A percentile compares a stretch with the other conserved stretches of the same genome.
These are phyloP conservation scores for Matsumyia berberina DNA, from an alignment of 2,888 invertebrate species.

Conservation along the genomic window DNA sequence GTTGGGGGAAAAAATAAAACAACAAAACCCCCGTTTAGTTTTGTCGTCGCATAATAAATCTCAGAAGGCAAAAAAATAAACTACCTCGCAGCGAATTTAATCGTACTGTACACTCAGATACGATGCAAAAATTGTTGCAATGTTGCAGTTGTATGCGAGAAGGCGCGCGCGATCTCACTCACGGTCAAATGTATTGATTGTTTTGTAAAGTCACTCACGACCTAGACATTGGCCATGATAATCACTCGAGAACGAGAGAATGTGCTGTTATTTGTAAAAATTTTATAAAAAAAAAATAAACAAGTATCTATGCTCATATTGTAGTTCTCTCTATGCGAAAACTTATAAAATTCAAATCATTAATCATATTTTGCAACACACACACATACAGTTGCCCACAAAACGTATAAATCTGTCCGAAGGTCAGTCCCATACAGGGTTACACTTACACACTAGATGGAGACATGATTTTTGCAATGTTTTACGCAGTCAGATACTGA, in stretches of 20 bases:
- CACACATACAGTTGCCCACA: constrained; percentile 33
- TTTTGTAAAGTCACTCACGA: constrained; percentile 65
- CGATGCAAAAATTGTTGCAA: constrained; percentile 23
- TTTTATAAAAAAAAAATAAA: neutral
- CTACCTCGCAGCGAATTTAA: constrained; percentile 35
- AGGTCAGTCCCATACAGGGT: constrained; percentile 67
- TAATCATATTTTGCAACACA: constrained; percentile 68
- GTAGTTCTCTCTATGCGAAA: too few relatives aligned
- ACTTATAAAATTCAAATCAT: constrained; percentile 53
- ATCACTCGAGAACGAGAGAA: constrained; percentile 72
- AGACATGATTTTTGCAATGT: constrained; percentile 29
- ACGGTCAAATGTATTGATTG: constrained; percentile 73
- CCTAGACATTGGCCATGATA: constrained; percentile 77
- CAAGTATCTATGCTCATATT: too few relatives aligned
- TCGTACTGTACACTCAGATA: constrained; percentile 2
- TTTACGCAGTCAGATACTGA: constrained; percentile 39
- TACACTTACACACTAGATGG: constrained; percentile 13
- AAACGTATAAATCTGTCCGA: constrained; percentile 63
- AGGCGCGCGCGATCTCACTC: constrained; percentile 66
- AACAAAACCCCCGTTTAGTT: constrained; percentile 13
- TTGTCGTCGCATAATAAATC: constrained; percentile 33
- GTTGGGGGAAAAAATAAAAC: neutral
- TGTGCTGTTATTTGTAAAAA: constrained; percentile 72
- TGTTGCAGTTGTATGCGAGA: constrained; percentile 41
- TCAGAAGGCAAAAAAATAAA: constrained; percentile 41